Evolutionary conservation across 2,888 invertebrate species (phyloP), one percentile per base, ranked within the genome.

Genomic region (Stegana nigrithorax): DNA sequence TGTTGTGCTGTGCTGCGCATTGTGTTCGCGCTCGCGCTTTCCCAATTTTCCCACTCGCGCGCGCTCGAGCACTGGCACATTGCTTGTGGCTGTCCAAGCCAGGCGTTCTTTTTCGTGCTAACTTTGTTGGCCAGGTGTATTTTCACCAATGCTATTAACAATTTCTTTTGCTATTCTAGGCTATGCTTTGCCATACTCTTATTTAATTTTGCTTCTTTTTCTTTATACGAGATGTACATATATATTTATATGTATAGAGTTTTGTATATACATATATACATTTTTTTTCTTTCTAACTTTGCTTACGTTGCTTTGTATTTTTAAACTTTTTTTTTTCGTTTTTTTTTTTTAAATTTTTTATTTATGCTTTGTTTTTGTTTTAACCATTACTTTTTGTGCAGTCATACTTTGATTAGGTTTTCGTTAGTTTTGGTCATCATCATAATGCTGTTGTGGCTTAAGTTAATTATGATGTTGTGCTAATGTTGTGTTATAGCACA

Each of bases 111-210:
- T 42, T 14, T 50, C 14, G 14, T 50, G 50, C n/a, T n/a, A 42
- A 42, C 12, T 14, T 42, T 67, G 60, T 67, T 78, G 65, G 79
- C 78, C 78, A 78, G 81, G 78, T 78, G 81, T 79, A 71, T 69
- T 71, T 67, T 72, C 74, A 70, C 68, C 66, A 69, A 68, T 64
- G 72, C 71, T 70, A 75, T 73, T 78, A 75, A 78, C 73, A 76
- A 78, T 78, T 77, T 80, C 77, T 76, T 73, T 73, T 71, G 78
- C 71, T 32, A 66, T 69, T 67, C 61, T 59, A 51, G 45, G 57
- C 56, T 65, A 60, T 56, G 62, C 55, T 60, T n/a, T n/a, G n/a
- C n/a, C n/a, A n/a, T 62, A 63, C 64, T 58, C 65, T 64, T 70
- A 62, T 70, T 59, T 69, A 67, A 69, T n/a, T n/a, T n/a, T n/a